A percentile compares a stretch with the other conserved stretches of the same genome.
These are phyloP conservation scores for Zaprionus ghesquierei DNA, from an alignment of 1,140 invertebrate genomes.

Conservation along the genomic window DNA sequence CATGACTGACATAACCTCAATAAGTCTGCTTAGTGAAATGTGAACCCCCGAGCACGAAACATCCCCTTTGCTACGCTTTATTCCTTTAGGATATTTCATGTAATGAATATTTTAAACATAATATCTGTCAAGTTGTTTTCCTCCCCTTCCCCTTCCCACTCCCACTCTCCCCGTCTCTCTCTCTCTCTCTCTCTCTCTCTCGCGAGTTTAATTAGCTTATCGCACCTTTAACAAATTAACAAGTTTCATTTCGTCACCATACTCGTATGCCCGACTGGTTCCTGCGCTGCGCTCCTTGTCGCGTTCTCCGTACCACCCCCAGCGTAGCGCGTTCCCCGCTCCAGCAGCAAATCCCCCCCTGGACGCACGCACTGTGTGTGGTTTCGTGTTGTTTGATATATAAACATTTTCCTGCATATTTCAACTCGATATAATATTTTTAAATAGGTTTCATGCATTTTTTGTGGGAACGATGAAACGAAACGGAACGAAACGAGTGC, in stretches of 20 bases:
- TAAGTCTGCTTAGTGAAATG: background rate
- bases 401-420: constrained; percentile 43
- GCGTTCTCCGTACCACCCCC: background rate
- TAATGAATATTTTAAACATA: constrained; percentile 3
- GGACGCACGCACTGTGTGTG: constrained; percentile 20
- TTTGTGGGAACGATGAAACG: constrained; percentile 10
- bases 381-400: constrained; percentile 27
- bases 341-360: background rate
- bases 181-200: background rate
- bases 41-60: background rate
- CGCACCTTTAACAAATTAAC: constrained; percentile 42
- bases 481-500: background rate
- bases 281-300: background rate
- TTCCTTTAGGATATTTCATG: constrained; percentile 6
- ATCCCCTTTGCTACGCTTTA: background rate
- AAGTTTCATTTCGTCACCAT: constrained; percentile 37
- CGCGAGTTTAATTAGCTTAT: constrained; percentile 21
- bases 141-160: background rate
- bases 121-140: background rate
- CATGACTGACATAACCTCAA: background rate
- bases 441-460: constrained; percentile 29
- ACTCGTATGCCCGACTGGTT: constrained; percentile 2
- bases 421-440: constrained; percentile 33
- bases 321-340: background rate
- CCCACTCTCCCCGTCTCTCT: background rate